These are phyloP conservation scores for Conus canariensis DNA, from an alignment of 2,888 invertebrate species.

Conservation along the genomic window DNA sequence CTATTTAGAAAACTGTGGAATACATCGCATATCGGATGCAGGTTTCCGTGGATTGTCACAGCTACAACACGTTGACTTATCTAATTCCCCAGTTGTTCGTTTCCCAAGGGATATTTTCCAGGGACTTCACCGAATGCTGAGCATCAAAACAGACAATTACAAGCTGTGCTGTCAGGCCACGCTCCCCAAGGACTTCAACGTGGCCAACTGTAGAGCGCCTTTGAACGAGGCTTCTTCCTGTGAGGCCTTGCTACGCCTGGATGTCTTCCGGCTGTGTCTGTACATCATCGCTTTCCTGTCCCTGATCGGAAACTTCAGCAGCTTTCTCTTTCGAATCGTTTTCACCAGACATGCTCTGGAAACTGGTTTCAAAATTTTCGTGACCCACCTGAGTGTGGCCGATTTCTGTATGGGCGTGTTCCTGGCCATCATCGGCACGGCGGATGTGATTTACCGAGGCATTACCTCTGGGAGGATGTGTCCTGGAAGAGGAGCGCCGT, in stretches of 20 bases:
- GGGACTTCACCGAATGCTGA: background rate
- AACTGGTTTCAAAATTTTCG: conserved; percentile 31
- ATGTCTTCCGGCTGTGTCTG: conserved; percentile 49
- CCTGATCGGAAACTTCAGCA: conserved; percentile 53
- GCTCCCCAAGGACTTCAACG: background rate
- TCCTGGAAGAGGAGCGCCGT: conserved; percentile 57
- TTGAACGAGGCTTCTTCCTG: conserved; percentile 59
- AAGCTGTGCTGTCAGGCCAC: conserved; percentile 16
- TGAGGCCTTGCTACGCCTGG: conserved; percentile 56
- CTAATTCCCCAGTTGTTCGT: background rate
- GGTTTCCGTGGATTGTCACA: background rate
- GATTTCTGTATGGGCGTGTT: conserved; percentile 59
- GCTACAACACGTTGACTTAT: conserved; percentile 1
- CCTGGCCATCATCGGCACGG: conserved; percentile 56
- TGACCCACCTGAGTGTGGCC: conserved; percentile 44
- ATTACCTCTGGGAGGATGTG: conserved; percentile 60
- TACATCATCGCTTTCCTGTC: conserved; percentile 56
- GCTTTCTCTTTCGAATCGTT: conserved; percentile 48
- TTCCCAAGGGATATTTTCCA: conserved; percentile 15
- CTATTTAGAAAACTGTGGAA: background rate
- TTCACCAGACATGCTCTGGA: conserved; percentile 58
- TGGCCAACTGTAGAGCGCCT: conserved; percentile 42
- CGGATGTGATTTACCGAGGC: conserved; percentile 57
- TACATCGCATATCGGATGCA: background rate
- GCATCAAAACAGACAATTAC: conserved; percentile 13